These are phyloP conservation scores for Xiphophorus maculatus DNA, from an alignment of 2,113 vertebrate genomes.

Conservation along the genomic window DNA sequence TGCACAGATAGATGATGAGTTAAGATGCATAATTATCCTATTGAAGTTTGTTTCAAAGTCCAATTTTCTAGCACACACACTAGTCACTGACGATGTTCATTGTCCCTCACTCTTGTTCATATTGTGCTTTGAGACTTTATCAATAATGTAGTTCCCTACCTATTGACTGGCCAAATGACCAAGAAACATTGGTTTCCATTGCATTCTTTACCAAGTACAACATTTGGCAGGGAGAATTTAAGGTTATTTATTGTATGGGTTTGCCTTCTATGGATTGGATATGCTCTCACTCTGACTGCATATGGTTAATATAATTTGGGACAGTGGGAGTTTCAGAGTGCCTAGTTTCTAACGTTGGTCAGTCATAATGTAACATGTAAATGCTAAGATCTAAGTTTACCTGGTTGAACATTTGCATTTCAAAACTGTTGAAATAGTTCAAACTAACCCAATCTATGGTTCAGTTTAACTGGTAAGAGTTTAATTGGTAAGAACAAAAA, in stretches of 20 bases:
- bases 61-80: not conserved
- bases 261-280: not conserved
- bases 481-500: not conserved
- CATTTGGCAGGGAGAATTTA: not conserved
- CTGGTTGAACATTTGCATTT: not conserved
- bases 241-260: too few species aligned
- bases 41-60: not conserved
- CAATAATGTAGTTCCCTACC: not conserved
- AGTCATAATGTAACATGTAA: not conserved
- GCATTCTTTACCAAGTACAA: not conserved
- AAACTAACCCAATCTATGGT: not conserved
- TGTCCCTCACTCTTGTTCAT: not conserved
- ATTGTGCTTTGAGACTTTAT: too few species aligned
- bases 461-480: not conserved
- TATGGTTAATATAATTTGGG: not conserved
- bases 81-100: not conserved
- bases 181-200: not conserved
- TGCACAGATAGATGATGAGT: conserved; percentile 9
- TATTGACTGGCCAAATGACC: not conserved
- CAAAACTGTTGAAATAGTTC: not conserved
- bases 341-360: not conserved
- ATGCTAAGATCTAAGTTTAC: not conserved
- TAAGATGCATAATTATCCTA: conserved; percentile 1
- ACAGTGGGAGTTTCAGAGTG: not conserved
- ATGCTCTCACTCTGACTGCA: not conserved